Conservation (phyloP, 2,888 invertebrate species). For the Cabera pusaria region DNA sequence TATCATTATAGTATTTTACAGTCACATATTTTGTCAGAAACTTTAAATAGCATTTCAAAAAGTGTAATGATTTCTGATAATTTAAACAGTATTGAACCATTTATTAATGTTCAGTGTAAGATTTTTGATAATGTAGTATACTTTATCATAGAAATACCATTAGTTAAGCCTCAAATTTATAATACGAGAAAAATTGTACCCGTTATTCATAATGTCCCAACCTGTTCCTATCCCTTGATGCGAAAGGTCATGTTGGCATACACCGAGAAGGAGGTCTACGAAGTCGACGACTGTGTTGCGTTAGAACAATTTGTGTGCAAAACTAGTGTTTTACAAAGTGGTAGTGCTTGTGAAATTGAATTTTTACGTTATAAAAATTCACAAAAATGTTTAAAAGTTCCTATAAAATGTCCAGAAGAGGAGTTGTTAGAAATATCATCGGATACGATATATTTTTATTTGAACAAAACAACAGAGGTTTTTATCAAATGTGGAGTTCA, state of each 20-base stretch:
- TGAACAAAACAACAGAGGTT: background rate
- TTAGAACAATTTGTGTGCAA: background rate
- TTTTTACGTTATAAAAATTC: no score
- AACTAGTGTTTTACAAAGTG: background rate
- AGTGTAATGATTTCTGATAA: background rate
- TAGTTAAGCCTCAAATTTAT: background rate
- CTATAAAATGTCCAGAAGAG: background rate
- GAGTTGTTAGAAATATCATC: background rate
- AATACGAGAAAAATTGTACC: background rate
- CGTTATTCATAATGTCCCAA: background rate
- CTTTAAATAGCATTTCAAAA: background rate
- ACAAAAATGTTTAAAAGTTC: background rate
- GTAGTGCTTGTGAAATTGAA: background rate
- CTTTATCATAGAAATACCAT: no score
- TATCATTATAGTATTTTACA: background rate
- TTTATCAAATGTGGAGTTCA: background rate
- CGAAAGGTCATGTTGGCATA: background rate
- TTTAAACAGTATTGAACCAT: background rate
- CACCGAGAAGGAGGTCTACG: background rate
- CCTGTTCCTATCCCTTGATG: background rate
- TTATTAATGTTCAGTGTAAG: background rate
- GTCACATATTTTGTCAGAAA: background rate
- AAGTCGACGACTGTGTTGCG: background rate
- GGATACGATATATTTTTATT: background rate
- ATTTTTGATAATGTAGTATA: background rate